These are phyloP conservation scores for Hyles euphorbiae DNA, from an alignment of 1,140 invertebrate species.

Conservation along the genomic window DNA sequence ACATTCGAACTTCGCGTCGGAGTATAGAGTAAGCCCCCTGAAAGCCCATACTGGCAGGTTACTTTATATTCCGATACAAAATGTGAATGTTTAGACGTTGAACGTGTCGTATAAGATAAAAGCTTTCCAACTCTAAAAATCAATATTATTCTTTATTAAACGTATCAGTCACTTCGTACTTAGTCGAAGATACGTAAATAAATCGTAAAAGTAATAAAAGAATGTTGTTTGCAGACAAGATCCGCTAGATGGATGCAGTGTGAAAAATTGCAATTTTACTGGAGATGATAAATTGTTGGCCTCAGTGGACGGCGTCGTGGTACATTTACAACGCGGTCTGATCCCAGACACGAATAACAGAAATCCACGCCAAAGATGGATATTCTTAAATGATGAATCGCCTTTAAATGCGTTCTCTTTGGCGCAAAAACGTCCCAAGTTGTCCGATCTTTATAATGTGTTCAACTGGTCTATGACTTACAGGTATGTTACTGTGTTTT, in stretches of 20 bases:
- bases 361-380: conserved; percentile 43
- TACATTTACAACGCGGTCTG: conserved; percentile 45
- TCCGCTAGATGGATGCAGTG: conserved; percentile 44
- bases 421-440: conserved; percentile 19
- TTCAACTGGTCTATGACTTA: conserved; percentile 90
- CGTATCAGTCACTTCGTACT: no score
- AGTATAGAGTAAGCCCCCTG: no score
- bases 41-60: no score
- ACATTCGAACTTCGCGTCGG: no score
- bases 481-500: conserved; percentile 43
- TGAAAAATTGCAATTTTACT: conserved; percentile 51
- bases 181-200: no score
- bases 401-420: conserved; percentile 42
- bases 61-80: no score
- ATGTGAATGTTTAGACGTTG: no score
- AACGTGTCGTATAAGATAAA: no score
- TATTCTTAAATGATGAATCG: conserved; percentile 55
- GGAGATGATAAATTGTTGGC: conserved; percentile 31
- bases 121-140: no score
- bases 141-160: no score
- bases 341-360: conserved; percentile 32
- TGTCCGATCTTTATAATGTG: conserved; percentile 70
- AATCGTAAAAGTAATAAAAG: no score
- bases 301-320: conserved; percentile 46
- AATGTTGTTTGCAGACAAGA: conserved; percentile 28